Evolutionary conservation across 2,888 invertebrate genomes (phyloP).

Genomic region (Strigamia maritima): DNA sequence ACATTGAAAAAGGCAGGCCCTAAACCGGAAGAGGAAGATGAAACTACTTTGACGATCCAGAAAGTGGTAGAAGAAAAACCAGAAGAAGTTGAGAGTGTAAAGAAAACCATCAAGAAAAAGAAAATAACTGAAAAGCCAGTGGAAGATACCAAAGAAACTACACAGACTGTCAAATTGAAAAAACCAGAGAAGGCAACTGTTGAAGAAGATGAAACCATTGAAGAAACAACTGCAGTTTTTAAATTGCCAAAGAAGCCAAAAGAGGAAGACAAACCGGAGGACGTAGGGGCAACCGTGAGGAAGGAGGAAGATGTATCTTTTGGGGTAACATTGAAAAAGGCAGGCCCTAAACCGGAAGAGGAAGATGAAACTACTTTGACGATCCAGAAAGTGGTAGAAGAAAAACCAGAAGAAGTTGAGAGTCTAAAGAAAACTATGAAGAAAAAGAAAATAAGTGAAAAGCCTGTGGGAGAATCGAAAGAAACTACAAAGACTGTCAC

Average conservation of each 20-base stretch:
- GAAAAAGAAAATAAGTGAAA: conserved; percentile 44
- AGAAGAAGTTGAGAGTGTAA: conserved; percentile 36
- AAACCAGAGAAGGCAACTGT: not conserved
- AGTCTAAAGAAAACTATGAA: conserved; percentile 40
- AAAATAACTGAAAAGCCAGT: conserved; percentile 40
- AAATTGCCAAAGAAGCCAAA: conserved; percentile 2
- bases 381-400: conserved; percentile 39
- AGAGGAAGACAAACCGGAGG: not conserved
- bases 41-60: not conserved
- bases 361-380: not conserved
- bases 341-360: not conserved
- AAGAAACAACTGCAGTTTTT: not conserved
- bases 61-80: conserved; percentile 41
- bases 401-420: conserved; percentile 40
- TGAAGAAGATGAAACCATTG: not conserved
- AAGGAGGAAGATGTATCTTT: conserved; percentile 41
- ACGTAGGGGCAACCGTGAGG: not conserved
- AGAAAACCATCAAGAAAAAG: conserved; percentile 44
- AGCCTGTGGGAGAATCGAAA: conserved; percentile 38
- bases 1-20: conserved; percentile 39
- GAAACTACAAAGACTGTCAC: not conserved
- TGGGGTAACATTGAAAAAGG: conserved; percentile 41
- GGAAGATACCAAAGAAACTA: conserved; percentile 37
- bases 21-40: conserved; percentile 12
- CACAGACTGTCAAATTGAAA: not conserved